phyloP scores from a whole-genome alignment of 1,140 invertebrate species.

The Megalonaias nervosa region DNA sequence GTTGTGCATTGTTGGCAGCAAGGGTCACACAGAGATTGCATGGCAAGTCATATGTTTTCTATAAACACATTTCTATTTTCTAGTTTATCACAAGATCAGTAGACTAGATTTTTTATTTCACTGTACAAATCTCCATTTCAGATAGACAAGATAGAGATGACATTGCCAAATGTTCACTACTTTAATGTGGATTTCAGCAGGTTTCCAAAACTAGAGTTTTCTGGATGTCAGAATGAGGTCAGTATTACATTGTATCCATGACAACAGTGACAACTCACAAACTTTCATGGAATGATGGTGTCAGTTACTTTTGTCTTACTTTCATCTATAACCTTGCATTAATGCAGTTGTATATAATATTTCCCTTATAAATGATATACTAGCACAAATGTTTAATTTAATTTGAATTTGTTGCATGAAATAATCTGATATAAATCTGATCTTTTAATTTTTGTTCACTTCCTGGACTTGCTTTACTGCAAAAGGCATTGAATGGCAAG shows the following conservation, averaged over 20 bases:
- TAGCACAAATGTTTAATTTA: not conserved
- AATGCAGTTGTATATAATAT: not conserved
- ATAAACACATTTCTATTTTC: too few relatives aligned
- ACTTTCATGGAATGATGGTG: not conserved
- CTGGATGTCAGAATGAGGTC: slow-evolving; percentile 28
- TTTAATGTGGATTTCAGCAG: slow-evolving; percentile 81
- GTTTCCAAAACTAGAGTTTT: slow-evolving; percentile 72
- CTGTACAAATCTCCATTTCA: slow-evolving; percentile 25
- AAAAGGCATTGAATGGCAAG: too few relatives aligned
- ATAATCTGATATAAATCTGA: not conserved
- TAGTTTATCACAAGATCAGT: too few relatives aligned
- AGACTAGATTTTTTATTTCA: too few relatives aligned
- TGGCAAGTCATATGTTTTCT: too few relatives aligned
- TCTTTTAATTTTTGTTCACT: too few relatives aligned
- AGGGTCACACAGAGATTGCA: too few relatives aligned
- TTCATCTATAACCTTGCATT: not conserved
- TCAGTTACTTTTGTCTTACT: not conserved
- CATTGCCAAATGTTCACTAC: slow-evolving; percentile 86
- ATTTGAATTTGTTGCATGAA: not conserved
- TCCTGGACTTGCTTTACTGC: too few relatives aligned
- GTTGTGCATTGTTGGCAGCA: too few relatives aligned
- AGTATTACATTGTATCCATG: not conserved
- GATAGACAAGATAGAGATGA: slow-evolving; percentile 78
- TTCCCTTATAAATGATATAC: not conserved
- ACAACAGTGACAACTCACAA: not conserved